Evolutionary conservation across 2,888 invertebrate species (phyloP).

Genomic region (Oxyteleia sp.): DNA sequence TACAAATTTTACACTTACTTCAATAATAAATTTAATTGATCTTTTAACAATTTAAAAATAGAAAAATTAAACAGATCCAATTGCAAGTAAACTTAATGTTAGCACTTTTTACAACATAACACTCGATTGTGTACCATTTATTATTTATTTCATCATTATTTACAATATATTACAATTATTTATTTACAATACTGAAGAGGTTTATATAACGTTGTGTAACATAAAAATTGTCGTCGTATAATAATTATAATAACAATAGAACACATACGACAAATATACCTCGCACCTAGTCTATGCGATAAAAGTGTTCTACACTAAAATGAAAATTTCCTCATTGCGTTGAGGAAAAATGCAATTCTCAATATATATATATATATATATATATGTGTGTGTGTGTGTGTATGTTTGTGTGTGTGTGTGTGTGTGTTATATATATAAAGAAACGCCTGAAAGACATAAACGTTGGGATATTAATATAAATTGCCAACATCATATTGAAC

Average conservation of each 20-base stretch:
- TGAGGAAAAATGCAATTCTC: constrained; percentile 61
- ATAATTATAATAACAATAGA: constrained; percentile 29
- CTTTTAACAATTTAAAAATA: too few relatives aligned
- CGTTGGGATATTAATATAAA: too few relatives aligned
- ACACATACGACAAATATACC: constrained; percentile 61
- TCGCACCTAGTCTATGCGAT: constrained; percentile 23
- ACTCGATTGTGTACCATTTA: constrained; percentile 12
- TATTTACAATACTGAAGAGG: constrained; percentile 66
- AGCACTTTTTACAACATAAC: neutral
- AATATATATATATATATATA: too few relatives aligned
- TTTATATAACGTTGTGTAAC: constrained; percentile 9
- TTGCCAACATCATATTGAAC: too few relatives aligned
- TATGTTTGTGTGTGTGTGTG: too few relatives aligned
- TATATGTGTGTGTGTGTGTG: too few relatives aligned
- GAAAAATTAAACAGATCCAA: too few relatives aligned
- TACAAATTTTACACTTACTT: too few relatives aligned
- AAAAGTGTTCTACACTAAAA: constrained; percentile 40
- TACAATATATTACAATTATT: constrained; percentile 61
- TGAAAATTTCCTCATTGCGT: constrained; percentile 28
- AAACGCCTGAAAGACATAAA: constrained; percentile 1
- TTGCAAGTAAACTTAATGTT: neutral
- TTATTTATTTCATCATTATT: constrained; percentile 45
- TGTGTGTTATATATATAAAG: too few relatives aligned
- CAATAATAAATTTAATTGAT: too few relatives aligned
- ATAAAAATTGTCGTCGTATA: neutral